Base-by-base conservation (phyloP, 2,113 vertebrate species). In the Rhinolophus ferrumequinum region DNA sequence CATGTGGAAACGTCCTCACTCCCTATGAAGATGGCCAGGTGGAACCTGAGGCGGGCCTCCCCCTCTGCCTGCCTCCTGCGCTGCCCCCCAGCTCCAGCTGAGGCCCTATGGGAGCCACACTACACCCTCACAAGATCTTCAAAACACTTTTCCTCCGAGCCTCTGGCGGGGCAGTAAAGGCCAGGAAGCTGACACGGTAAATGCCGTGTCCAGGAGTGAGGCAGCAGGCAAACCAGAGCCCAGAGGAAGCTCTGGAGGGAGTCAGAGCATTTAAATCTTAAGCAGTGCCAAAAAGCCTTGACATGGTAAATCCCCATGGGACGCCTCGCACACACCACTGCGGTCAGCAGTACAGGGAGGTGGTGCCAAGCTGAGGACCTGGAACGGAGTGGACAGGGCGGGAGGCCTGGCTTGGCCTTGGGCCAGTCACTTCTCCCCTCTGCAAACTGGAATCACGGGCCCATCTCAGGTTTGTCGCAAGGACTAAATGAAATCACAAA, bases 41-140 rank as follows among this genome's bases (percentile, higher is more conserved):
- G 3, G 38, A 5, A 0, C 30, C 79, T 64, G 44, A 58, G 5
- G 0, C 0, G 0, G 38, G 19, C 66, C 22, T 75, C 35, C 62
- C 21, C 50, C 33, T 86, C 60, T n/a, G 14, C 72, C 70, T 76
- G 35, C 18, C 77, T 35, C 56, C 12, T 26, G 47, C n/a, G n/a
- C 33, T 69, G 69, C 18, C 38, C 22, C 22, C 26, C 54, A 38
- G 80, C 28, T 33, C 62, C 2, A 1, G 30, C 3, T 8, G 41
- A 80, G 52, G 58, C 15, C 41, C 33, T 13, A 8, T 1, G 9
- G 11, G 30, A 54, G 21, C 44, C n/a, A 58, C 15, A 60, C 30
- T 30, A 14, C 76, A 56, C 24, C 41, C 77, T 62, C 56, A 30
- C 30, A 19, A 66, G 44, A 33, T 73, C 50, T 66, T 72, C 64